Base-by-base conservation (phyloP, 2,113 vertebrate genomes). In the Apodemus sylvaticus region DNA sequence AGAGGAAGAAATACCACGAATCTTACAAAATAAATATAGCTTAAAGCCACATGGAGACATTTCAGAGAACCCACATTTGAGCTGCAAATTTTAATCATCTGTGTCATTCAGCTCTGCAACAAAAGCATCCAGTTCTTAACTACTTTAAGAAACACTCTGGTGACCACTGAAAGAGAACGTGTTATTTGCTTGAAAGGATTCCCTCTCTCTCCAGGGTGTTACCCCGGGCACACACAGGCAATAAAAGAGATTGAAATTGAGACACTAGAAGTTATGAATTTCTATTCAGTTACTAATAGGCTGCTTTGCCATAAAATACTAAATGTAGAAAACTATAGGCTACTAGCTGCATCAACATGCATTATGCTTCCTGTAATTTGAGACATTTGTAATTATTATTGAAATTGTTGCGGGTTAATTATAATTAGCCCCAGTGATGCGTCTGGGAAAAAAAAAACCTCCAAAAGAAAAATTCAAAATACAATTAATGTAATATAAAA, bases 161-260 rank as follows among this genome's bases (percentile, higher is more conserved):
- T 79, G 58, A 86, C 70, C 42, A 93, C 36, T 89, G 66, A 89
- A 95, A 73, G 17, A 48, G 53, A 68, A 48, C 20, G 58, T 36
- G 17, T 58, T 82, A 58, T 77, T 94, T 97, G 77, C 86, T 89
- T 73, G 93, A 93, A 88, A 95, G 73, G 53, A 14, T 68, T 73
- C n/a, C n/a, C 66, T 55, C 48, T 64, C 45, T 85, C 71, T 53
- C 36, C 4, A 39, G 82, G 78, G 89, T n/a, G 26, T 89, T 19
- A 53, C 34, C 85, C 8, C 34, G 34, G 62, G 76, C 8, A 31
- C 29, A 89, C 29, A 26, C 2, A 64, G 87, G 90, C 87, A 93
- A 91, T 93, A 89, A 91, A 87, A 83, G 87, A 87, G 93, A 83
- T 79, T 64, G 73, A 76, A 96, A 76, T 34, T 2, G 48, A 89